A percentile compares a stretch with the other conserved stretches of the same genome.
These are phyloP conservation scores for Dione juno DNA, from an alignment of 2,888 invertebrate species.

Conservation along the genomic window DNA sequence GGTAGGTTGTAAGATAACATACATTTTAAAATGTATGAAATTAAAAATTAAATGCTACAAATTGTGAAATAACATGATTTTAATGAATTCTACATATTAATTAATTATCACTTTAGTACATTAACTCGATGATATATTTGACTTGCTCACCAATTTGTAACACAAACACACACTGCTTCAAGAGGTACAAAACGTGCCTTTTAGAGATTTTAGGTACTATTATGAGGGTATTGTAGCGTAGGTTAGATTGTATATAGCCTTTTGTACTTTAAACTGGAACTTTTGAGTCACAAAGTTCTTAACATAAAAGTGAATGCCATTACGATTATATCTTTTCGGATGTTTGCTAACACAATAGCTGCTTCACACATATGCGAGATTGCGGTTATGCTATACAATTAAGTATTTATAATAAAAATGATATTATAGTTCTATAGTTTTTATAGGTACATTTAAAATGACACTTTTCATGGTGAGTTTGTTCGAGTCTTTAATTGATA, in stretches of 20 bases:
- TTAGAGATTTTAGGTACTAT: constrained; percentile 58
- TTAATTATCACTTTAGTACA: neutral
- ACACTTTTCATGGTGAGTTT: constrained; percentile 1
- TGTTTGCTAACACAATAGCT: neutral
- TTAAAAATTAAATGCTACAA: too few species aligned
- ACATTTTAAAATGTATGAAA: neutral
- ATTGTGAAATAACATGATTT: neutral
- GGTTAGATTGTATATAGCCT: constrained; percentile 65
- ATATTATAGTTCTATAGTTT: neutral
- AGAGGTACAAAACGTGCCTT: constrained; percentile 79
- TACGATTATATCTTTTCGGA: neutral
- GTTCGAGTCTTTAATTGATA: neutral
- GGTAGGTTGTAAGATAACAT: neutral
- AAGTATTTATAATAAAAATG: neutral
- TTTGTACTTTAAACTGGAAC: constrained; percentile 46
- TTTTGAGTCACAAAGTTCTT: constrained; percentile 38
- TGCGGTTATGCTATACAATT: neutral
- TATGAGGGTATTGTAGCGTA: constrained; percentile 72
- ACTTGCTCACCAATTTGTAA: neutral
- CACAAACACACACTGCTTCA: constrained; percentile 56
- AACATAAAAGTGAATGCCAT: constrained; percentile 9
- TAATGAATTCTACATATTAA: neutral
- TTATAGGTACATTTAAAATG: neutral
- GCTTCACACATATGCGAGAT: neutral
- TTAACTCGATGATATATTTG: neutral